These are phyloP conservation scores for Ardeotis arabs DNA, from an alignment of 2,113 vertebrate species.

Conservation along the genomic window DNA sequence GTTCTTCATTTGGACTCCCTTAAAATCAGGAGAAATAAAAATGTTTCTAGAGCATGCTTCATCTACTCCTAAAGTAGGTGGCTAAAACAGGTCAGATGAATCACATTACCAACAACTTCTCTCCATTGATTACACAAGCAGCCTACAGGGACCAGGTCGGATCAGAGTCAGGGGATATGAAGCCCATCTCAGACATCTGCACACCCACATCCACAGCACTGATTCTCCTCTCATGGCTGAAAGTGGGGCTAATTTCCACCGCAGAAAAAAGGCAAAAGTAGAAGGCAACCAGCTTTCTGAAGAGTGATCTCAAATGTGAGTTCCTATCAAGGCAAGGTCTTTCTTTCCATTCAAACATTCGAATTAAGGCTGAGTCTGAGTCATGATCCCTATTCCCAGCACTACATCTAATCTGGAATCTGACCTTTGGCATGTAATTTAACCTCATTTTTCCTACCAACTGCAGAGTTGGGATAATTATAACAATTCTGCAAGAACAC, in stretches of 20 bases:
- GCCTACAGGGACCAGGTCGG: not conserved
- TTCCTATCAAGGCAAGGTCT: not conserved
- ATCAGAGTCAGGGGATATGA: not conserved
- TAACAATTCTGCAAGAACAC: not conserved
- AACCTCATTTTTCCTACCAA: not conserved
- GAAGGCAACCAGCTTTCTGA: not conserved
- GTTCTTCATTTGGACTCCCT: not conserved
- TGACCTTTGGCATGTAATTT: not conserved
- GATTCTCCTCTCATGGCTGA: not conserved
- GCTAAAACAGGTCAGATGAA: constrained; percentile 49
- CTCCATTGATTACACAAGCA: constrained; percentile 40
- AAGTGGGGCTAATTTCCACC: not conserved
- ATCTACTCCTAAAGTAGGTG: not conserved
- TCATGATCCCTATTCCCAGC: not conserved
- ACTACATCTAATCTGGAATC: not conserved
- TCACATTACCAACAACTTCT: not conserved
- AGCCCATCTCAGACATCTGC: not conserved
- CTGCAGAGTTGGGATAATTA: not conserved
- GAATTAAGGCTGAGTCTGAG: not conserved
- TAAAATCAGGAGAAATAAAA: not conserved
- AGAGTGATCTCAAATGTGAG: not conserved
- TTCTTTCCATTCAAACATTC: not conserved
- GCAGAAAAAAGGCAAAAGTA: not conserved
- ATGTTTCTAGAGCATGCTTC: not conserved
- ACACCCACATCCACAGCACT: not conserved